Base-by-base conservation (phyloP, 2,113 vertebrate genomes). In the Lanius ludovicianus region DNA sequence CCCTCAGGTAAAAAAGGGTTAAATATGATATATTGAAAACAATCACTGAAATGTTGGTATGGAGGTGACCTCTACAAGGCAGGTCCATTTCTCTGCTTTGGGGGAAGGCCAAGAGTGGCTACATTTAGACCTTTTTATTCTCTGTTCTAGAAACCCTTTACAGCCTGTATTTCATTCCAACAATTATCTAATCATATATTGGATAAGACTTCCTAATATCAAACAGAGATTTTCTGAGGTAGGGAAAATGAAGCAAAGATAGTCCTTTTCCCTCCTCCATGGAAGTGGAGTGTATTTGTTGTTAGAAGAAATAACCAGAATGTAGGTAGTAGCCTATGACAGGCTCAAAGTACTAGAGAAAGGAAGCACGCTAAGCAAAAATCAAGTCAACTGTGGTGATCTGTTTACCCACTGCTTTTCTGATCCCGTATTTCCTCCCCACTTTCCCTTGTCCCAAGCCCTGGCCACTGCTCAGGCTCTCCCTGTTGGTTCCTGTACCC, bases 151-250 rank as follows among this genome's bases (percentile, higher is more conserved):
- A 80, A 89, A 77, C 0, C 4, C 12, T 63, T 87, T 53, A 31
- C 31, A 13, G 15, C 0, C 1, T 16, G 7, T 11, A 59, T 62
- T 86, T 77, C 1, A 57, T 56, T 62, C 21, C 15, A 74, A 39
- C 1, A 42, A 41, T 59, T 77, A 39, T 15, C 25, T 70, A 67
- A 46, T 63, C 14, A 46, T 71, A 18, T 56, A n/a, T 27, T 53
- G 37, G 18, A 65, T 73, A 81, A 44, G 1, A 27, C 2, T 47
- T 81, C 23, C 65, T 57, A 25, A 62, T 53, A 76, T 21, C 35
- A 83, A 82, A 52, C 5, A 8, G 20, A 37, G 19, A 30, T 55
- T 4, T 55, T 62, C 33, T 15, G 1, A 10, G 6, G 0, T 2
- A 65, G 55, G 62, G 16, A 85, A 70, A 77, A 69, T 42, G 7